Evolutionary conservation across 2,113 vertebrate species (phyloP), one percentile per base, ranked within the genome.

Genomic region (Rhagologus leucostigma): DNA sequence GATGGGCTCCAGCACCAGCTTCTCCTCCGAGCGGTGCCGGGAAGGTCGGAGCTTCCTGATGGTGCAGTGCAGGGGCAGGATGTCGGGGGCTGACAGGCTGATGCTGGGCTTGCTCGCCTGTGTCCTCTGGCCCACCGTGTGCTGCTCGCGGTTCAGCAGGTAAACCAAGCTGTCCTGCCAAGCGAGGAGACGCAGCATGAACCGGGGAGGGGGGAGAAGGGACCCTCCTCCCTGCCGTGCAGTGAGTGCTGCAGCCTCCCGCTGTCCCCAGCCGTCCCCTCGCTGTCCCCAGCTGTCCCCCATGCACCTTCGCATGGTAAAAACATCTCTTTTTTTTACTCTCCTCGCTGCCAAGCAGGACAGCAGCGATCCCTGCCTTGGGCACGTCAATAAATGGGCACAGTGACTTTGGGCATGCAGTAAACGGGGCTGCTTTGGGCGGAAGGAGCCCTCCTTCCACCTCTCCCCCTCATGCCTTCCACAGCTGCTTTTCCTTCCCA

Each of bases 121-220:
- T 0, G 99, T 99, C 97, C 99, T 98, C 97, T 99, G 99, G 71
- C 99, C 99, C 42, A 99, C 99, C 0, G 99, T 99, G 98, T 99
- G 99, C 97, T 98, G 99, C 68, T 99, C 99, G 23, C 98, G 97
- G 97, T 99, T 99, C 90, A 99, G 98, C 96, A 99, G 98, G 71
- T 99, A 99, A 14, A 99, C 99, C 97, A 99, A 78, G 97, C 99
- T 99, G 97, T 99, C 99, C 99, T 99, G 97, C 65, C 88, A 15
- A 5, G 37, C 37, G 27, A 50, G 83, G 41, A 88, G 63, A 77
- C 5, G 17, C 5, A 0, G 79, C 46, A 6, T 96, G 75, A 96
- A 47, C n/a, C 8, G 2, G 79, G n/a, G 24, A 39, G 8, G 23
- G 16, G 35, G 23, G 29, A 24, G 13, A 77, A 62, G 39, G 84